phyloP scores from a whole-genome alignment of 2,888 invertebrate genomes.

The Epirrita christyi region DNA sequence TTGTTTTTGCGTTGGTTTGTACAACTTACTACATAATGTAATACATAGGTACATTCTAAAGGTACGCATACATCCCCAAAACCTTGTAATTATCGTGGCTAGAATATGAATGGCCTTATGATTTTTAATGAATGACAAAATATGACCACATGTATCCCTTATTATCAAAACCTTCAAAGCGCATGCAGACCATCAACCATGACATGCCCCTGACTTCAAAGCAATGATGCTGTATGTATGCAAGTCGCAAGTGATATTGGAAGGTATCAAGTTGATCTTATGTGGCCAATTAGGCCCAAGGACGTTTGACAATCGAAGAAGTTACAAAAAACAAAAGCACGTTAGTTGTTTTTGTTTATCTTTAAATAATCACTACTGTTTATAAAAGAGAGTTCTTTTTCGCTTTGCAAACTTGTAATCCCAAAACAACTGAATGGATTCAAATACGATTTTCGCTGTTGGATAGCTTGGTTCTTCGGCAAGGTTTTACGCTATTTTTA shows the following conservation, averaged over 20 bases:
- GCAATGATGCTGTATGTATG: constrained; percentile 21
- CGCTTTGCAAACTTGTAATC: no score
- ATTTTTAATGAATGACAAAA: background rate
- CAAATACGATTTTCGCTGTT: no score
- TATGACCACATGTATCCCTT: background rate
- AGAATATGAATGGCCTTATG: background rate
- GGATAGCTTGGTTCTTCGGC: no score
- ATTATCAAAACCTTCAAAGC: constrained; percentile 13
- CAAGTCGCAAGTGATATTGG: constrained; percentile 3
- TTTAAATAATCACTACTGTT: no score
- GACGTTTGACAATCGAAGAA: constrained; percentile 34
- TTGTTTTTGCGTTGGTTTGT: no score
- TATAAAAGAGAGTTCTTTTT: no score
- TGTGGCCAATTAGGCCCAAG: constrained; percentile 47
- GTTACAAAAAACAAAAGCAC: background rate
- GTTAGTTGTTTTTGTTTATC: no score
- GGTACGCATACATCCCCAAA: background rate
- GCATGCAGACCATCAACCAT: constrained; percentile 30
- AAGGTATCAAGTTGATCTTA: constrained; percentile 28
- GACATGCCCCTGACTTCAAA: constrained; percentile 42
- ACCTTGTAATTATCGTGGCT: background rate
- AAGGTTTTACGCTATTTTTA: no score
- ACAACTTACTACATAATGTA: no score
- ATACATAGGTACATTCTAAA: no score
- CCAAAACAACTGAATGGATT: no score